Conservation (phyloP, 2,113 vertebrate species). For the Recurvirostra avosetta region DNA sequence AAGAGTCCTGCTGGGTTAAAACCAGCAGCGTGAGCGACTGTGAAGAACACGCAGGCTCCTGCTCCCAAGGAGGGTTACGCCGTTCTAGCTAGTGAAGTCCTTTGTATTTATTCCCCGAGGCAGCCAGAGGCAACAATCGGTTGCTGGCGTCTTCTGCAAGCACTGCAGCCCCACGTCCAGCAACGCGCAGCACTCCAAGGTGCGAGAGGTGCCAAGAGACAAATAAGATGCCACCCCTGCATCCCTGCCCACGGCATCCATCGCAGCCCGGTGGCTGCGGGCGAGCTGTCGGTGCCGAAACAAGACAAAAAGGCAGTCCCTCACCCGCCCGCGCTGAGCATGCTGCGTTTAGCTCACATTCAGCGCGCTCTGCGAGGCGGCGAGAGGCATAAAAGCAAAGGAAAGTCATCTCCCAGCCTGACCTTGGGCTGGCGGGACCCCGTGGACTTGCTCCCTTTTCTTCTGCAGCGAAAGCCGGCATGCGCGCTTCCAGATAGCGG, state of each 20-base stretch:
- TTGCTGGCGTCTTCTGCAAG: neutral
- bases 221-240: accelerated
- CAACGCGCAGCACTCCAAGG: accelerated
- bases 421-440: neutral
- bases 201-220: neutral
- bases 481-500: neutral
- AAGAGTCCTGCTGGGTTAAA: neutral
- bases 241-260: accelerated
- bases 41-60: accelerated
- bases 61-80: neutral
- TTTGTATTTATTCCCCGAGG: neutral
- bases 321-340: accelerated
- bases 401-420: neutral
- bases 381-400: neutral
- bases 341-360: neutral
- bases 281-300: accelerated
- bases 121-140: neutral
- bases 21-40: accelerated
- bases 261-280: accelerated
- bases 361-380: accelerated
- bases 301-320: neutral
- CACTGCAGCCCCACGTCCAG: neutral
- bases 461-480: accelerated
- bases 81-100: neutral
- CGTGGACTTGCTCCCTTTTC: neutral